Conservation (phyloP, 2,113 vertebrate genomes). For the Pteronura brasiliensis region DNA sequence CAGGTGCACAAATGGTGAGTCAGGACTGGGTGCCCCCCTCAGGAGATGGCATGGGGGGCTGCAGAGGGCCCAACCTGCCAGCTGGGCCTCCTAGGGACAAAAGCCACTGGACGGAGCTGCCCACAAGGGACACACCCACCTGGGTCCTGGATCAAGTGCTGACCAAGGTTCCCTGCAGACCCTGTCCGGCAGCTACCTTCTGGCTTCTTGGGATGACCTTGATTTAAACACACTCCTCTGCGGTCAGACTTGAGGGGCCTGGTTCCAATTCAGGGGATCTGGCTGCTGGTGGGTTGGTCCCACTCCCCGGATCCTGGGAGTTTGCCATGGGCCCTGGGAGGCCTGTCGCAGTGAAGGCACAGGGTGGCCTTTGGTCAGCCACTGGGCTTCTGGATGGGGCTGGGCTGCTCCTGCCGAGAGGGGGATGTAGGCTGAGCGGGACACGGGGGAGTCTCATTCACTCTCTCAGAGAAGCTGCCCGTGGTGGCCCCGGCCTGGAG, state of each 20-base stretch:
- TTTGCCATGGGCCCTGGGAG: background rate
- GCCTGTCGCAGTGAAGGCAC: background rate
- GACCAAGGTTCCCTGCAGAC: background rate
- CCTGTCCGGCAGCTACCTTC: background rate
- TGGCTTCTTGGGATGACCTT: background rate
- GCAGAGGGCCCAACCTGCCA: background rate
- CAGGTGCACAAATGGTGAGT: background rate
- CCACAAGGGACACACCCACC: background rate
- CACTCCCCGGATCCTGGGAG: background rate
- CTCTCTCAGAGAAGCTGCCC: background rate
- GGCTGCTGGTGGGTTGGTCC: background rate
- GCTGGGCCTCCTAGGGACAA: background rate
- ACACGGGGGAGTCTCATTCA: background rate
- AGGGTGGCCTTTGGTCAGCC: background rate
- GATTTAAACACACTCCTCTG: background rate
- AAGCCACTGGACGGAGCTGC: background rate
- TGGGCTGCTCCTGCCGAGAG: background rate
- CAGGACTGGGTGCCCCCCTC: rapidly evolving
- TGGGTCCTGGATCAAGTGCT: background rate
- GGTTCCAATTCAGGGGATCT: background rate
- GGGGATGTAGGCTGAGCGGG: background rate
- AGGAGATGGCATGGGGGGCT: background rate
- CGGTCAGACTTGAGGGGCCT: background rate
- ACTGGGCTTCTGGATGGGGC: background rate
- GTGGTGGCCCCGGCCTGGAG: background rate